Conservation (phyloP, 2,113 vertebrate genomes). For the Oryzias woworae region DNA sequence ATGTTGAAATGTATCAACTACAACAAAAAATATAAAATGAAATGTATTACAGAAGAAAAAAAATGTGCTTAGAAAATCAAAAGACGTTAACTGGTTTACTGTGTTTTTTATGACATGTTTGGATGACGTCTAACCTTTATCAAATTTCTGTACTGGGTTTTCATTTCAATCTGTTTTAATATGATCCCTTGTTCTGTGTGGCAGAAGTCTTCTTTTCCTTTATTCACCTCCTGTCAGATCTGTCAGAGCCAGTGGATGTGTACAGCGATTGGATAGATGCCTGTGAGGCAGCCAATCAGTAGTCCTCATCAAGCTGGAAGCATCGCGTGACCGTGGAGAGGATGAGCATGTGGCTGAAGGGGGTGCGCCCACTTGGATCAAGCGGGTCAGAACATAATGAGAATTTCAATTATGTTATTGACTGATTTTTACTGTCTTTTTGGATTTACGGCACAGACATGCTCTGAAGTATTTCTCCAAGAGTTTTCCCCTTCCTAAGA, state of each 20-base stretch:
- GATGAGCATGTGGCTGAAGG: slow-evolving; percentile 5
- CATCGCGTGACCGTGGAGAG: slow-evolving; percentile 1
- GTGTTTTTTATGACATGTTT: not conserved
- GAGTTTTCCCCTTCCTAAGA: not conserved
- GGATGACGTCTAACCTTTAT: not conserved
- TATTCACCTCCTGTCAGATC: slow-evolving; percentile 74
- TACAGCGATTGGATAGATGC: slow-evolving; percentile 98
- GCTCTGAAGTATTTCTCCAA: not conserved
- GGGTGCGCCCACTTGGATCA: not conserved
- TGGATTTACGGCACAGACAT: not conserved
- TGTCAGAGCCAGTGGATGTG: slow-evolving; percentile 92
- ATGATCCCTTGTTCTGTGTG: not conserved
- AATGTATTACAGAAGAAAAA: too few species aligned
- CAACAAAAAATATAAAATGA: too few species aligned
- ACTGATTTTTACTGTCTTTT: slow-evolving; percentile 13
- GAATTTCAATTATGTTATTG: not conserved
- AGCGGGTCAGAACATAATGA: not conserved
- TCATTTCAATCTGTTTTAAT: slow-evolving; percentile 1
- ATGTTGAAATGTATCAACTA: too few species aligned
- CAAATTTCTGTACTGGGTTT: not conserved
- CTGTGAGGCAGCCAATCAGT: slow-evolving; percentile 93
- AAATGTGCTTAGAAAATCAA: too few species aligned
- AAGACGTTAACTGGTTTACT: not conserved
- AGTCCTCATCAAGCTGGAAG: slow-evolving; percentile 49
- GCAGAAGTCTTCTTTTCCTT: slow-evolving; percentile 40